These are phyloP conservation scores for Ditylenchus dipsaci DNA, from an alignment of 1,140 invertebrate genomes.

Conservation along the genomic window DNA sequence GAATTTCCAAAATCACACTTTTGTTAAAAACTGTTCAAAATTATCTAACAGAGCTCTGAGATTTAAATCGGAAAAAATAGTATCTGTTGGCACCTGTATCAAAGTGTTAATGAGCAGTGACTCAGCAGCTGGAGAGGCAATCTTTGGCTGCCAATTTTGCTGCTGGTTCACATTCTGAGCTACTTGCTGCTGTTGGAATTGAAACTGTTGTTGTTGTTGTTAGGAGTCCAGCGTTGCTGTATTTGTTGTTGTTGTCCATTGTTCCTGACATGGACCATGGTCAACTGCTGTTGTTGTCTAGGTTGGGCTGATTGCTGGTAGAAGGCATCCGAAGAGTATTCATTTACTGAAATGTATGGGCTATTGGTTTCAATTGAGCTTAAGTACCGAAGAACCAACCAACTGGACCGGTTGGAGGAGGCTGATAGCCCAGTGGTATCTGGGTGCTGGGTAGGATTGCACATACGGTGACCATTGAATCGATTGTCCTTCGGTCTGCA, in stretches of 20 bases:
- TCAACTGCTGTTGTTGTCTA: conserved; percentile 14
- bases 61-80: no score
- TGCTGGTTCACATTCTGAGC: background rate
- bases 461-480: no score
- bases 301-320: conserved; percentile 11
- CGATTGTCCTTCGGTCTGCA: no score
- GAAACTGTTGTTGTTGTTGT: background rate
- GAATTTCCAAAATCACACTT: no score
- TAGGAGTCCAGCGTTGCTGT: background rate
- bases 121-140: background rate
- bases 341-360: background rate
- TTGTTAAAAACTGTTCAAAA: no score
- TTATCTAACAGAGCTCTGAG: no score
- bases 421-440: conserved; percentile 26
- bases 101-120: conserved; percentile 30
- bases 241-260: background rate
- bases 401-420: conserved; percentile 24
- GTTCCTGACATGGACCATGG: conserved; percentile 1
- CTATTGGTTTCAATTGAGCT: background rate
- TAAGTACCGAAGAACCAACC: conserved; percentile 14
- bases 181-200: conserved; percentile 11
- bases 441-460: conserved; percentile 10
- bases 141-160: background rate
- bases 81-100: conserved; percentile 24
- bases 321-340: background rate